Evolutionary conservation across 2,888 invertebrate species (phyloP), one percentile per base, ranked within the genome.

Genomic region (Hydroisotoma schaefferi): DNA sequence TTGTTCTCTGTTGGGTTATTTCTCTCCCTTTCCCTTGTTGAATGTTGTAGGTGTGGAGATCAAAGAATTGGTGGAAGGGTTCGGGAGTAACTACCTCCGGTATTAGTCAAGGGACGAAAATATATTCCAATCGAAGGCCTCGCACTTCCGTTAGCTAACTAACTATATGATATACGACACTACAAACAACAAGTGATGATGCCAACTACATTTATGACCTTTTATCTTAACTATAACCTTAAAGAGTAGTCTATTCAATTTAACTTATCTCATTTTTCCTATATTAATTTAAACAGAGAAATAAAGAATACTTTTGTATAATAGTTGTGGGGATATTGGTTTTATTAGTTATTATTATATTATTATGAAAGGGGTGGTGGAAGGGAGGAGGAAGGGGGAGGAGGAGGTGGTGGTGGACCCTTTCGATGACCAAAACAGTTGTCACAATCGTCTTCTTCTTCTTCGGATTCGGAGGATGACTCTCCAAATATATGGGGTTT

Each of bases 401-500:
- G 63, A 20, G 57, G 67, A 3, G 63, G 67, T 5, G 62, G 64
- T 37, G 55, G 38, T 40, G 55, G 27, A 4, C 12, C 15, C 29
- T 79, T 79, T 49, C 81, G 81, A 77, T 90, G 90, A 0, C 91
- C 91, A 76, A 83, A 86, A 77, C 92, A 92, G 76, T 91, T 86
- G 72, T 65, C 65, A 77, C 92, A 92, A 76, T 91, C 86, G 72
- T 65, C 65, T 33, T 53, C 54, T 33, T 88, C 88, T 53, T 87
- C 76, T 55, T 76, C 77, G 18, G 86, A 85, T 58, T 88, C 88
- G 0, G 89, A 88, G 67, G 91, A 92, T 43, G 91, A 92, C 77
- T 94, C 94, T 47, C 85, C 93, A 79, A 94, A 94, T 40, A 82
- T 82, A 71, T 82, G 83, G n/a, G 90, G 92, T 77, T 94, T 95